These are phyloP conservation scores for Aurelia sp. DNA, from an alignment of 30 jellyfish, hydroid and myxozoan species.

Conservation along the genomic window DNA sequence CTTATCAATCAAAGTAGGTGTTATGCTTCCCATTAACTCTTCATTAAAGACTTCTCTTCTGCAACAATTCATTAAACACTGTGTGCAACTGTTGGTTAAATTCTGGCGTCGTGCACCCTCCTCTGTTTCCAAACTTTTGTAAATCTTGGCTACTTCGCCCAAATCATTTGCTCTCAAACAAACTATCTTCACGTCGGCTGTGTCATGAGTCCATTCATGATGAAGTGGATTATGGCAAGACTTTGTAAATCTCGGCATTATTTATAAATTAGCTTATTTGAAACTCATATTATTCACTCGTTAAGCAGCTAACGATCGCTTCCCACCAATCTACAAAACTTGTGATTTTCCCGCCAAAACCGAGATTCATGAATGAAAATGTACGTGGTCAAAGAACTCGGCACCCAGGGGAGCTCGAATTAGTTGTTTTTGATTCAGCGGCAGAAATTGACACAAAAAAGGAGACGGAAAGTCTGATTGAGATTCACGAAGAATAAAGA, in stretches of 20 bases:
- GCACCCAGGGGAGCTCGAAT: too few relatives aligned
- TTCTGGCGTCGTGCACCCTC: conserved; percentile 7
- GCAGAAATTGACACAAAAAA: too few relatives aligned
- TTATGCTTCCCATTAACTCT: background rate
- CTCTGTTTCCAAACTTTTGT: conserved; percentile 10
- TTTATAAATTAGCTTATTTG: background rate
- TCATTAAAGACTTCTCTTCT: background rate
- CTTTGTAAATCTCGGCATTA: conserved; percentile 26
- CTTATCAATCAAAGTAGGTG: background rate
- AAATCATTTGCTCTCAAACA: conserved; percentile 15
- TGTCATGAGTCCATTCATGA: conserved; percentile 4
- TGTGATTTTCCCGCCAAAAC: background rate
- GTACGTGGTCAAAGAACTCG: too few relatives aligned
- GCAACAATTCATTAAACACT: background rate
- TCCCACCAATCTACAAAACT: background rate
- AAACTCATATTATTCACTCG: background rate
- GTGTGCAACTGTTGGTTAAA: background rate
- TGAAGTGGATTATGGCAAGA: conserved; percentile 21
- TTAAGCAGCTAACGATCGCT: too few relatives aligned
- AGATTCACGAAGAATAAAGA: too few relatives aligned
- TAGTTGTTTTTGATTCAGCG: too few relatives aligned
- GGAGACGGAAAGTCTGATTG: too few relatives aligned
- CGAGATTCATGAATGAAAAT: too few relatives aligned
- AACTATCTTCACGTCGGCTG: background rate
- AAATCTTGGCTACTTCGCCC: background rate